Base-by-base conservation (phyloP, 2,888 invertebrate genomes). In the Azorinus chamasolen region DNA sequence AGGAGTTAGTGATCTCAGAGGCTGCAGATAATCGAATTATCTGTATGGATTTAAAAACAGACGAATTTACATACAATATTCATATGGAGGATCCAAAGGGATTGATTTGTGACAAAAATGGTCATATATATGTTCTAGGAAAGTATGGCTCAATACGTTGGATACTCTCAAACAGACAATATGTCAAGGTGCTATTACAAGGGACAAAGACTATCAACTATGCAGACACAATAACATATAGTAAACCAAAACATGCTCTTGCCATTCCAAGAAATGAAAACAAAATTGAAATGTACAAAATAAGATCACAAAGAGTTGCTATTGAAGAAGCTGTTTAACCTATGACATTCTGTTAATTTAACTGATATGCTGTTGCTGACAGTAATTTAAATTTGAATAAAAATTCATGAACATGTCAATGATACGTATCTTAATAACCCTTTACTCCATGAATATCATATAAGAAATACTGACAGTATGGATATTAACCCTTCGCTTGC, bases 11-110 rank as follows among this genome's bases (percentile, higher is more conserved):
- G 6, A 57, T 80, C 24, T 80, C 80, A 14, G 76, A 80, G 57
- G 76, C 64, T 0, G 73, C 70, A n/a, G 73, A 73, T 41, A 65
- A 76, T 39, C 65, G 80, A 16, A 58, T 80, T 4, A 80, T 76
- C 59, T 72, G 76, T 65, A 46, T 76, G 1, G 64, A 76, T 70
- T 54, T 80, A 20, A 64, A 73, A 53, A 62, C 62, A 48, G 76
- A 73, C 48, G 72, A 73, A 48, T 45, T 76, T 45, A 76, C 76
- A 16, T 80, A 75, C 39, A 76, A 80, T 37, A 76, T 76, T n/a
- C 69, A 76, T 20, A 76, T 80, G 70, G 80, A 80, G 24, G 80
- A 80, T 22, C 80, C 80, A 24, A 80, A 73, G 59, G 80, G 80
- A 18, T 41, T 76, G 3, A 50, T 25, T n/a, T 70, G 75, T 54